Base-by-base conservation (phyloP, 2,888 invertebrate genomes). In the Entomobrya proxima region DNA sequence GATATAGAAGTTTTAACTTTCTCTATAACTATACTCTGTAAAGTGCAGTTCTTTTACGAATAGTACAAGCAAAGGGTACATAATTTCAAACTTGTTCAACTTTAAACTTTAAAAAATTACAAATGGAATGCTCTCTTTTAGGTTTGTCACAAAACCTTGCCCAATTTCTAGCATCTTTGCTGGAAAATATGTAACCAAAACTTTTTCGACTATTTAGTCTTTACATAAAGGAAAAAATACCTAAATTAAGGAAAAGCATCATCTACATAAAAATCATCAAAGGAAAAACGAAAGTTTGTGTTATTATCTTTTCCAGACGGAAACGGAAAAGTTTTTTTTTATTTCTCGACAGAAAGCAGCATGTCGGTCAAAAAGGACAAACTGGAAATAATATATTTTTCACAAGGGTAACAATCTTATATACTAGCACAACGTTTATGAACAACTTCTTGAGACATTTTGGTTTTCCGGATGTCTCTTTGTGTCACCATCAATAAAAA, bases 401-500 rank as follows among this genome's bases (percentile, higher is more conserved):
- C 21, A 52, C 52, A 18, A 52, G 21, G 18, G 21, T n/a, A n/a
- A n/a, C n/a, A n/a, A n/a, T 40, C 40, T 40, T 40, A 7, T 40
- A 40, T 5, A 7, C 40, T 40, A 7, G 40, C 11, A 40, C 11
- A 24, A 21, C 21, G 3, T 9, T 21, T 55, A 6, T 21, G 7
- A n/a, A 18, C 52, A 13, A 52, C 3, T 52, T 13, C 1, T 52
- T n/a, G 52, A 27, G 11, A 15, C 11, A 21, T 21, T 24, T 55
- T 27, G 35, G 64, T 64, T 3, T 35, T 64, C 18, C n/a, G n/a
- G n/a, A n/a, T 35, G 64, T 64, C 7, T n/a, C 64, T 5, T 64
- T 15, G n/a, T 35, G 64, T 64, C 64, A n/a, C 35, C n/a, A 64
- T 64, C 64, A 32, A 64, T 64, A 64, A 64, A 64, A 55, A n/a